These are phyloP conservation scores for Pseudorasbora parva DNA, from an alignment of 2,113 vertebrate genomes.

Conservation along the genomic window DNA sequence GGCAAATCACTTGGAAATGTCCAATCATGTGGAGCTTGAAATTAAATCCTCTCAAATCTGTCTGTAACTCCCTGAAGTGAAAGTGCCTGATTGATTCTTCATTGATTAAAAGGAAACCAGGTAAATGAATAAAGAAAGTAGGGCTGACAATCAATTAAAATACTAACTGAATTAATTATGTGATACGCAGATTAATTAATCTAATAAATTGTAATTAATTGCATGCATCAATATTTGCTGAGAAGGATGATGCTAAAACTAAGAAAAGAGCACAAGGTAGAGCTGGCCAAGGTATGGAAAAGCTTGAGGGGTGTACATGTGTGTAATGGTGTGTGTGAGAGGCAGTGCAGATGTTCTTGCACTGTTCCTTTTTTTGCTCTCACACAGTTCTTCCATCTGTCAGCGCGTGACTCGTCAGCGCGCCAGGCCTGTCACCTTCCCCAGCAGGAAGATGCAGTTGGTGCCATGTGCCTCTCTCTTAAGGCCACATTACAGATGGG, in stretches of 20 bases:
- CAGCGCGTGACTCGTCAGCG: background rate
- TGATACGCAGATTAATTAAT: background rate
- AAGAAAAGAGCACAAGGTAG: background rate
- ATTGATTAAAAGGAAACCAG: conserved; percentile 27
- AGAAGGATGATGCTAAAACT: background rate
- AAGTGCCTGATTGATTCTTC: conserved; percentile 31
- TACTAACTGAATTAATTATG: background rate
- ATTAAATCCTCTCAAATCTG: conserved; percentile 31
- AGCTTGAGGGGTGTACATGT: background rate
- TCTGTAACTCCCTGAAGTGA: background rate
- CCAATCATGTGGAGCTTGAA: conserved; percentile 21
- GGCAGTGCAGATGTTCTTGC: conserved; percentile 16
- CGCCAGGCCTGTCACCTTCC: conserved; percentile 36
- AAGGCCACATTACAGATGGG: conserved; percentile 4
- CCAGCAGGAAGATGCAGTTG: conserved; percentile 21
- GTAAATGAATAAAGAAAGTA: background rate
- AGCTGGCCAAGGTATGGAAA: background rate
- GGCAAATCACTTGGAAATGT: conserved; percentile 4
- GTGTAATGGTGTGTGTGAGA: conserved; percentile 5
- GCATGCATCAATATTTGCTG: background rate
- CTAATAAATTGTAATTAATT: background rate
- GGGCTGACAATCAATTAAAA: background rate
- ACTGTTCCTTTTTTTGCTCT: conserved; percentile 18
- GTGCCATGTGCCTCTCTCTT: conserved; percentile 34
- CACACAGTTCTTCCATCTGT: conserved; percentile 17